phyloP scores from a whole-genome alignment of 2,888 invertebrate species.

The Lobophora halterata region DNA sequence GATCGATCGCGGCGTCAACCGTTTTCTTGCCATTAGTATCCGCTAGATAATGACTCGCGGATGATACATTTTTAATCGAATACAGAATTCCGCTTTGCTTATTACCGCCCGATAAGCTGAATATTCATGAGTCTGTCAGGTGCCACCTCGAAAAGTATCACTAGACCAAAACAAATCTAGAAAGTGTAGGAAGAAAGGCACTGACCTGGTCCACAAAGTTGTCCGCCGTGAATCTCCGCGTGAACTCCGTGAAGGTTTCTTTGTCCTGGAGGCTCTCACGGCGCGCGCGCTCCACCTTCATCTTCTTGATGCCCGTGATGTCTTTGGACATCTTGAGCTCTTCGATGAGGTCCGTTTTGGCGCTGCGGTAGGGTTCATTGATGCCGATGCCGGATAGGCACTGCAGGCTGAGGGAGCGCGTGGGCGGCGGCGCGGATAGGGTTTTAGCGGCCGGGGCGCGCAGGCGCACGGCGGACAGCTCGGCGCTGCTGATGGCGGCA shows the following conservation, averaged over 20 bases:
- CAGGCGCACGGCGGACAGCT: slow-evolving; percentile 91
- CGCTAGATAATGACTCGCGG: slow-evolving; percentile 17
- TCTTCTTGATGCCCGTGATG: slow-evolving; percentile 95
- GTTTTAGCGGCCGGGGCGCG: slow-evolving; percentile 89
- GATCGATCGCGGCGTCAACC: slow-evolving; percentile 26
- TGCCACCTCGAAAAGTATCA: slow-evolving; percentile 29
- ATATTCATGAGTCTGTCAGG: slow-evolving; percentile 23
- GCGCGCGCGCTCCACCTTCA: slow-evolving; percentile 94
- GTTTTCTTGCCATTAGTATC: slow-evolving; percentile 28
- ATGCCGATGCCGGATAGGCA: slow-evolving; percentile 81
- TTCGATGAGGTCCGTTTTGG: slow-evolving; percentile 93
- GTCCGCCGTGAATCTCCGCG: slow-evolving; percentile 90
- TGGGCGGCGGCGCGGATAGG: slow-evolving; percentile 86
- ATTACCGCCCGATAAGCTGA: slow-evolving; percentile 3
- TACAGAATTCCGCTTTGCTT: slow-evolving; percentile 13
- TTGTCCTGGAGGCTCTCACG: slow-evolving; percentile 91
- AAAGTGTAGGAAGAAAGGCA: slow-evolving; percentile 37
- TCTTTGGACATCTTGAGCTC: slow-evolving; percentile 96
- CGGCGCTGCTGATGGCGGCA: slow-evolving; percentile 93
- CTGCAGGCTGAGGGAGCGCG: slow-evolving; percentile 87
- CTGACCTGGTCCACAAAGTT: slow-evolving; percentile 95
- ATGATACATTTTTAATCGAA: slow-evolving; percentile 9
- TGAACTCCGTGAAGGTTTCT: slow-evolving; percentile 91
- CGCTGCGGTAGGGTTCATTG: slow-evolving; percentile 84
- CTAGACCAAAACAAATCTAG: slow-evolving; percentile 20